Base-by-base conservation (phyloP, 2,888 invertebrate genomes). In the Caenorhabditis sulstoni region DNA sequence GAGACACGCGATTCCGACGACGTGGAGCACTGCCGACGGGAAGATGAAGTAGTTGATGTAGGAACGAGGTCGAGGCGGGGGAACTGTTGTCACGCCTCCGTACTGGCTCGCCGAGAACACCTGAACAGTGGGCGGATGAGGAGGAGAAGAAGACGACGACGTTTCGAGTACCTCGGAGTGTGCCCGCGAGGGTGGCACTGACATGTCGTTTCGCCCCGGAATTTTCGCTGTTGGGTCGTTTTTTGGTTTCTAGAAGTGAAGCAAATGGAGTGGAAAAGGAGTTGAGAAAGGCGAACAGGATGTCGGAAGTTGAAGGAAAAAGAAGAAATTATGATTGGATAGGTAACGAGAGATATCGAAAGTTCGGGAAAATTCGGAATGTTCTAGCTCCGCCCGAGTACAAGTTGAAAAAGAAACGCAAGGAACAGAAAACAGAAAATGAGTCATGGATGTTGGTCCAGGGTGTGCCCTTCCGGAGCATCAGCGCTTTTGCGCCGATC, bases 1-100 rank as follows among this genome's bases (percentile, higher is more conserved):
- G 41, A 92, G 87, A 81, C 90, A 91, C 20, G 90, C 90, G 14
- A 92, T 84, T 16, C 91, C 90, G 44, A 91, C 85, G 37, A 91
- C 77, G 79, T 91, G 91, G 20, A 91, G 85, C 35, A 91, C 83
- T 79, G 91, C 91, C 9, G 91, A 90, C 37, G 91, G 90, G 66
- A 91, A 86, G 55, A 91, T 88, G 82, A 91, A 90, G 79, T 87
- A 90, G 81, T 90, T 90, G 78, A 90, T 85, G 37, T 77, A 81
- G 66, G 71, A 61, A 44, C 82, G 81, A 22, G 82, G 83, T 45
- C 79, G 85, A 55, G 66, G 74, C 18, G 78, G 61, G 14, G 61
- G 70, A 14, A 78, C 83, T 18, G 78, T 74, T 12, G 81, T 75
- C 61, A 81, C 85, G n/a, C 84, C 86, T 41, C 89, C 90, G 74